Evolutionary conservation across 2,113 vertebrate genomes (phyloP).

Genomic region (Mirza zaza): DNA sequence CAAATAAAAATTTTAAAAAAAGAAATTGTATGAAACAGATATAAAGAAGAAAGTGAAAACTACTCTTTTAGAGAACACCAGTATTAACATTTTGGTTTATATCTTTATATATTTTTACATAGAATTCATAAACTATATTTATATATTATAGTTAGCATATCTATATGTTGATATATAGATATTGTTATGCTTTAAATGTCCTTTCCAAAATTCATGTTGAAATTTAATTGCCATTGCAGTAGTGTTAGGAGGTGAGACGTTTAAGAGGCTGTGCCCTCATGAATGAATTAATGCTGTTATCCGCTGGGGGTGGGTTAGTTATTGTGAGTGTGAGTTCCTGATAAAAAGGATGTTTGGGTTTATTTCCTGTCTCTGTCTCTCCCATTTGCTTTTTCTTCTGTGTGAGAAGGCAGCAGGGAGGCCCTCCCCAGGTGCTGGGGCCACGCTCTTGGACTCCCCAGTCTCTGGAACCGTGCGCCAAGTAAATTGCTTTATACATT

Average conservation of each 20-base stretch:
- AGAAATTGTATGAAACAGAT: slow-evolving; percentile 29
- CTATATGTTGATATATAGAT: neutral
- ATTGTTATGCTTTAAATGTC: neutral
- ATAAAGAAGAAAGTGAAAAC: slow-evolving; percentile 21
- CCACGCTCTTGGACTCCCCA: neutral
- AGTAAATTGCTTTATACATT: neutral
- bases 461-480: neutral
- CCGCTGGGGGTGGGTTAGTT: neutral
- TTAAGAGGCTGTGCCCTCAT: neutral
- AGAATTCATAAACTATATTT: neutral
- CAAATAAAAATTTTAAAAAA: too few relatives aligned
- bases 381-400: neutral
- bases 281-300: neutral
- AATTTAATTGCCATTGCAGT: neutral
- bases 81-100: neutral
- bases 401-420: neutral
- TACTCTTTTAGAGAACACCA: neutral
- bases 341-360: neutral
- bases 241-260: neutral
- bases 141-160: neutral
- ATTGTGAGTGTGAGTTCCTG: neutral
- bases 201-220: neutral
- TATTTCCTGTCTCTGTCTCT: neutral
- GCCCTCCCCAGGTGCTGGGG: neutral
- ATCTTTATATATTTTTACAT: neutral